A percentile compares a stretch with the other conserved stretches of the same genome.
phyloP scores from a whole-genome alignment of 2,888 invertebrate genomes.

The Mayetiola destructor region DNA sequence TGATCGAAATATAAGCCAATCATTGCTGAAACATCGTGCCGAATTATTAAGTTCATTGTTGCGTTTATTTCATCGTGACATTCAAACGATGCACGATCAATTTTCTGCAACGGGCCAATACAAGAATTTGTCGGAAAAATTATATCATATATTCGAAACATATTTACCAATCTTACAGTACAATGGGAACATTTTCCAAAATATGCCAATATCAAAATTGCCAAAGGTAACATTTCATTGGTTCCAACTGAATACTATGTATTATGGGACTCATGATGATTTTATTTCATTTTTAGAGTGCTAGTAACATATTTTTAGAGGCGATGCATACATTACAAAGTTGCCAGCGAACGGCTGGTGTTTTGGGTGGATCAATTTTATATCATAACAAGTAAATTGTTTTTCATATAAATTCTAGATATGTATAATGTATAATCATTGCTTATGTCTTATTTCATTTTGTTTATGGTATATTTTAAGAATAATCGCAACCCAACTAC shows the following conservation, averaged over 20 bases:
- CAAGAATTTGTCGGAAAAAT: slow-evolving; percentile 51
- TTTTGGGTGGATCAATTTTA: slow-evolving; percentile 70
- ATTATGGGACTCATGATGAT: too few relatives aligned
- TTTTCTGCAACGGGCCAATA: slow-evolving; percentile 36
- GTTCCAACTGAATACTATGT: slow-evolving; percentile 1
- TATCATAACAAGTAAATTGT: slow-evolving; percentile 68
- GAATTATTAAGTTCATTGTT: slow-evolving; percentile 61
- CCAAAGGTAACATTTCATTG: slow-evolving; percentile 48
- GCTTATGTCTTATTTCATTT: not conserved
- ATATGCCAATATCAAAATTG: slow-evolving; percentile 63
- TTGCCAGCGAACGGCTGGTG: slow-evolving; percentile 62
- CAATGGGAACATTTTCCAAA: slow-evolving; percentile 69
- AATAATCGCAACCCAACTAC: slow-evolving; percentile 66
- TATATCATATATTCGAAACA: slow-evolving; percentile 78
- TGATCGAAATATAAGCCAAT: slow-evolving; percentile 70
- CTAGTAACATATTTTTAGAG: slow-evolving; percentile 72
- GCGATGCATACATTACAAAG: slow-evolving; percentile 74
- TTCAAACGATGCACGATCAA: slow-evolving; percentile 52
- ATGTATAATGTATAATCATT: slow-evolving; percentile 7
- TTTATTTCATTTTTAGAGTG: slow-evolving; percentile 48
- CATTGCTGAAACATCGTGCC: slow-evolving; percentile 64
- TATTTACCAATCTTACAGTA: slow-evolving; percentile 73
- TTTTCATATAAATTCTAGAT: not conserved
- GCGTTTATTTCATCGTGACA: slow-evolving; percentile 71
- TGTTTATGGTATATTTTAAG: slow-evolving; percentile 37